Conservation (phyloP, 2,888 invertebrate species). For the Anaspis maculata region DNA sequence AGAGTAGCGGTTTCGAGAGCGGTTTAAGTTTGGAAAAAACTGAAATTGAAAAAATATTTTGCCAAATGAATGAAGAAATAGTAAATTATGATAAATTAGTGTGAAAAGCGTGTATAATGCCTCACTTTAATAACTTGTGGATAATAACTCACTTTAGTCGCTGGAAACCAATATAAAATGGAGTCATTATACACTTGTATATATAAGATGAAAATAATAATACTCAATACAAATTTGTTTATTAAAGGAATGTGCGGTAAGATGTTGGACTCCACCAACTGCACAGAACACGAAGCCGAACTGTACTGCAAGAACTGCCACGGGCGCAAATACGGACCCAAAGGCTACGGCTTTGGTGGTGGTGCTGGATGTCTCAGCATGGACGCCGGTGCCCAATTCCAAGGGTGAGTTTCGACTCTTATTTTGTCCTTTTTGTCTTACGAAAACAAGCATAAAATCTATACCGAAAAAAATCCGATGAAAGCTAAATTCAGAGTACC, state of each 20-base stretch:
- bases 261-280: slow-evolving; percentile 96
- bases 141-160: too few relatives aligned
- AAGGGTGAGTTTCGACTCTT: slow-evolving; percentile 74
- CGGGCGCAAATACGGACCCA: slow-evolving; percentile 96
- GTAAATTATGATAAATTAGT: too few relatives aligned
- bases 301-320: slow-evolving; percentile 97
- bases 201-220: not conserved
- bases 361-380: slow-evolving; percentile 96
- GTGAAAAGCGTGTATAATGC: too few relatives aligned
- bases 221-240: slow-evolving; percentile 9
- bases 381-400: slow-evolving; percentile 89
- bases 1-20: too few relatives aligned
- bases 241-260: slow-evolving; percentile 87
- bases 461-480: too few relatives aligned
- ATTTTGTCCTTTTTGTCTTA: slow-evolving; percentile 2
- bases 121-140: too few relatives aligned
- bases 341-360: slow-evolving; percentile 96
- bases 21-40: too few relatives aligned
- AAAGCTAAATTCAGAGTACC: too few relatives aligned
- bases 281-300: slow-evolving; percentile 93
- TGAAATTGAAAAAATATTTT: not conserved
- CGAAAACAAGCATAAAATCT: too few relatives aligned
- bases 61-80: too few relatives aligned
- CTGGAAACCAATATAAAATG: too few relatives aligned
- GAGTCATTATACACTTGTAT: not conserved